Evolutionary conservation across 2,888 invertebrate genomes (phyloP).

Genomic region (Hydropsyche betteni): DNA sequence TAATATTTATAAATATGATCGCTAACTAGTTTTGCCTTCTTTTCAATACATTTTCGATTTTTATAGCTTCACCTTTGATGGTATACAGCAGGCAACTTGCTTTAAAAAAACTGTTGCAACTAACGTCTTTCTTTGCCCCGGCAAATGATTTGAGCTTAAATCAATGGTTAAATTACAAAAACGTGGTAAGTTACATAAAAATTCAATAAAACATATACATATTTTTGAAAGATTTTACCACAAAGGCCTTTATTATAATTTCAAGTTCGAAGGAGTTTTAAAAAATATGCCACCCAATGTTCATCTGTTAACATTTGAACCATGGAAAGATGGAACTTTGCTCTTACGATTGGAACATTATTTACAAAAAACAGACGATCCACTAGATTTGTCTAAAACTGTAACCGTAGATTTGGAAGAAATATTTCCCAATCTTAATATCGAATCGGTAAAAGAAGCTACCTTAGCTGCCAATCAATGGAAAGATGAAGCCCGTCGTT

Average conservation of each 20-base stretch:
- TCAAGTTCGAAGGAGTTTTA: constrained; percentile 67
- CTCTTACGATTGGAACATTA: constrained; percentile 82
- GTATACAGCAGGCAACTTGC: constrained; percentile 63
- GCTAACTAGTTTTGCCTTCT: too few relatives aligned
- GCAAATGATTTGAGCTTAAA: constrained; percentile 60
- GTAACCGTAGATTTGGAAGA: constrained; percentile 67
- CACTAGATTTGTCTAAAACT: constrained; percentile 61
- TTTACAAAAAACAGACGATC: constrained; percentile 72
- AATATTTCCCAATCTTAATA: constrained; percentile 67
- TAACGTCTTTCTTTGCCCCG: constrained; percentile 71
- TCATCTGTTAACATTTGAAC: constrained; percentile 82
- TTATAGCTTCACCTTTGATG: constrained; percentile 46
- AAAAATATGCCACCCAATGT: constrained; percentile 72
- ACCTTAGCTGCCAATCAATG: constrained; percentile 76
- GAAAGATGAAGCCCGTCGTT: constrained; percentile 64
- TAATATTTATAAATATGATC: too few relatives aligned
- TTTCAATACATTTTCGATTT: too few relatives aligned
- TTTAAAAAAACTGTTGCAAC: constrained; percentile 66
- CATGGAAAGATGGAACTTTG: constrained; percentile 71
- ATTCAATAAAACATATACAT: not conserved
- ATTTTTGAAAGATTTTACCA: too few relatives aligned
- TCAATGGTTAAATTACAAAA: constrained; percentile 63
- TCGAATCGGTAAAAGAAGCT: constrained; percentile 70
- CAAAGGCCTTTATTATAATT: not conserved
- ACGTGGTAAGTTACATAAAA: constrained; percentile 55